Evolutionary conservation across 2,888 invertebrate species (phyloP).

Genomic region (Myathropa florea): DNA sequence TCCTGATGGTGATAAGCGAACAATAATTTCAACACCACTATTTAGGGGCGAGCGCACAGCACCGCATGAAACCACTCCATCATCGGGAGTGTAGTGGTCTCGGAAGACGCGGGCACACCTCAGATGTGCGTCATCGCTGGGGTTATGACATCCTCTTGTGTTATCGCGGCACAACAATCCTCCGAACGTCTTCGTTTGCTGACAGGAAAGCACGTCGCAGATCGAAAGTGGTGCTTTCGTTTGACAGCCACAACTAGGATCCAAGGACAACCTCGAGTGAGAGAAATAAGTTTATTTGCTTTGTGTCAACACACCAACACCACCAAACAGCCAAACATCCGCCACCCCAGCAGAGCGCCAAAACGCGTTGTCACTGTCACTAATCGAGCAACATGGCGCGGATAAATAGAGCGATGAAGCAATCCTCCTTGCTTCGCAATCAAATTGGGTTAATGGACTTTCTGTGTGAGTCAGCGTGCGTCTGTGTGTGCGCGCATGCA

Average conservation of each 20-base stretch:
- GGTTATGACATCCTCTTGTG: constrained; percentile 12
- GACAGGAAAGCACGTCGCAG: constrained; percentile 4
- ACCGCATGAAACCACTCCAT: constrained; percentile 22
- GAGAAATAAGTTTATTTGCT: constrained; percentile 14
- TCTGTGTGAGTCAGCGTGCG: background rate
- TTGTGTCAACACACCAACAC: constrained; percentile 21
- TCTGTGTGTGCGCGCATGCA: background rate
- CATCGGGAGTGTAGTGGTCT: constrained; percentile 10
- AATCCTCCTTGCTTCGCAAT: background rate
- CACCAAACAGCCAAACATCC: background rate
- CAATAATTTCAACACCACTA: constrained; percentile 29
- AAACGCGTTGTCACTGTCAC: constrained; percentile 13
- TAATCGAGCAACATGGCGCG: constrained; percentile 35
- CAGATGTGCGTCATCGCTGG: background rate
- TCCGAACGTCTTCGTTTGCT: constrained; percentile 17
- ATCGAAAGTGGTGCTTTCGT: background rate
- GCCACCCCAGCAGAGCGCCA: background rate
- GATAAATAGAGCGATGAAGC: constrained; percentile 31
- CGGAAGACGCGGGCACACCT: background rate
- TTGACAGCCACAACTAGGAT: background rate
- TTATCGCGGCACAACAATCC: background rate
- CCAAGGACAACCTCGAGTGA: background rate
- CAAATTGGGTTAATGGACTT: constrained; percentile 25
- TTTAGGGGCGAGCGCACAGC: background rate
- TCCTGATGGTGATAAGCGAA: constrained; percentile 36